Conservation (phyloP, 1,140 invertebrate species). For the Augochlora pura region DNA sequence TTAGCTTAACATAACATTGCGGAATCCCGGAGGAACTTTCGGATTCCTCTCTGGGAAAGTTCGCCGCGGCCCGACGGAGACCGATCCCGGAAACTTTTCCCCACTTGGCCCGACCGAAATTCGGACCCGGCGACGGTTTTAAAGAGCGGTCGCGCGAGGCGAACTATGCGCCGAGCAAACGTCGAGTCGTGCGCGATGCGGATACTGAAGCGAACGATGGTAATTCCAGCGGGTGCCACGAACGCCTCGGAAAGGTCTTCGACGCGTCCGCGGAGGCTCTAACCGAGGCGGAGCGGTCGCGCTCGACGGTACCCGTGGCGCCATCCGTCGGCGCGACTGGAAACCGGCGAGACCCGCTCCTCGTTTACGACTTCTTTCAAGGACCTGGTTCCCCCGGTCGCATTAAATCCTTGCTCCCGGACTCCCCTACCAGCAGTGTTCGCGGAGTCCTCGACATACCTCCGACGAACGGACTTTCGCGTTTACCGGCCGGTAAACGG, state of each 20-base stretch:
- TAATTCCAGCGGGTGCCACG: too few species aligned
- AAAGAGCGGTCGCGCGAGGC: too few species aligned
- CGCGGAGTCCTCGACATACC: conserved; percentile 48
- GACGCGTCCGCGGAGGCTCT: conserved; percentile 14
- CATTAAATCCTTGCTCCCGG: conserved; percentile 28
- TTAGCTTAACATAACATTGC: background rate
- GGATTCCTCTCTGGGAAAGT: background rate
- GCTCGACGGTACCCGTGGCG: conserved; percentile 39
- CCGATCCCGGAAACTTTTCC: background rate
- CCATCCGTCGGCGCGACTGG: conserved; percentile 56
- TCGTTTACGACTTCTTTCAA: conserved; percentile 55
- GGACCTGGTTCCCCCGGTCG: conserved; percentile 17
- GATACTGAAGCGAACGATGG: background rate
- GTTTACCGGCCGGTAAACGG: conserved; percentile 35
- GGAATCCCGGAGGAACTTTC: background rate
- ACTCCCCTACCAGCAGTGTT: background rate
- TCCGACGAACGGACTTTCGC: conserved; percentile 56
- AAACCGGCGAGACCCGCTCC: conserved; percentile 20
- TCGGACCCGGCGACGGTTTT: too few species aligned
- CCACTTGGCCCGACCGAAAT: background rate
- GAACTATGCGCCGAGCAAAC: background rate
- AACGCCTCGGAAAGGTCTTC: conserved; percentile 30
- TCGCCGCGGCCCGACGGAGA: background rate
- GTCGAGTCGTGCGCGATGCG: background rate
- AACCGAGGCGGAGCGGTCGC: background rate